These are phyloP conservation scores for Xiphorhynchus elegans DNA, from an alignment of 2,113 vertebrate genomes.

Conservation along the genomic window DNA sequence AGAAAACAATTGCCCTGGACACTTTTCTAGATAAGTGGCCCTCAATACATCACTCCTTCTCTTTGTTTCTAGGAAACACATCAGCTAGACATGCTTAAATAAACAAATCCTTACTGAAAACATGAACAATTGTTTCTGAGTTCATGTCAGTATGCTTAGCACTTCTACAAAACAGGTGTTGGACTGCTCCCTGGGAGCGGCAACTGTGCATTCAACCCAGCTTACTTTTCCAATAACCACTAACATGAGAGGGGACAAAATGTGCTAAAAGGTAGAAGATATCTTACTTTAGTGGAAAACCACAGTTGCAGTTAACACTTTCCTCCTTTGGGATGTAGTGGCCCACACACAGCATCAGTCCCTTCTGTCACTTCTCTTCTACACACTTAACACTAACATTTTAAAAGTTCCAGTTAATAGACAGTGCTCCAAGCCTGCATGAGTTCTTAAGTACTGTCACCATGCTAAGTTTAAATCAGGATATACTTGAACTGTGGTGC, in stretches of 20 bases:
- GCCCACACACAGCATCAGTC: not conserved
- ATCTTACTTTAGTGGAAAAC: not conserved
- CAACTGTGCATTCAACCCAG: not conserved
- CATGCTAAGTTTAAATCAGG: not conserved
- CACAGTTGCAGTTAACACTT: not conserved
- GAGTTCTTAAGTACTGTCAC: not conserved
- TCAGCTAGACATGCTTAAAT: not conserved
- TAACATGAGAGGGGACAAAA: not conserved
- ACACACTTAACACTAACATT: not conserved
- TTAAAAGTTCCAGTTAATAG: not conserved
- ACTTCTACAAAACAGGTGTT: not conserved
- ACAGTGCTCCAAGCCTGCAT: not conserved
- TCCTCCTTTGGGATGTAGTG: not conserved
- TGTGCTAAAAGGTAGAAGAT: not conserved
- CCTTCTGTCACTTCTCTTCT: not conserved
- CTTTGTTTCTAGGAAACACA: not conserved
- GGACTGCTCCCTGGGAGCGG: not conserved
- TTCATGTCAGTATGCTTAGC: not conserved
- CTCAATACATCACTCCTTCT: not conserved
- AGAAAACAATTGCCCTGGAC: not conserved
- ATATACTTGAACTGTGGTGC: not conserved
- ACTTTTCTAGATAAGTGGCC: not conserved
- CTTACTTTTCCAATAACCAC: not conserved
- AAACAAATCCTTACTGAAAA: not conserved
- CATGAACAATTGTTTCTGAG: not conserved